Evolutionary conservation across 2,113 vertebrate genomes (phyloP).

Genomic region (Mesembrinibis cayennensis): DNA sequence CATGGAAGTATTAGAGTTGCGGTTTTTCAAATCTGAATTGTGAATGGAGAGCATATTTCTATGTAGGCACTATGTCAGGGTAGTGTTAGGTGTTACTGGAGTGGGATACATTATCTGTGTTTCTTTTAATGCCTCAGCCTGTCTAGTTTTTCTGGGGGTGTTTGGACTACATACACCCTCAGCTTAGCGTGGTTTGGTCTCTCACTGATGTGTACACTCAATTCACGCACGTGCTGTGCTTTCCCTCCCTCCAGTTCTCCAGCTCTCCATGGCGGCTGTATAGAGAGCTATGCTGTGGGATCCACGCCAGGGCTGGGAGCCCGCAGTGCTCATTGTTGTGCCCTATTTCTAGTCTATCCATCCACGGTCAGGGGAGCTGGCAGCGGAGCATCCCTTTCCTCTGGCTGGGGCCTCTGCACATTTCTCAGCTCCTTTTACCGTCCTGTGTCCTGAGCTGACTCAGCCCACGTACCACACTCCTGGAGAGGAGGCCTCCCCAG

Average conservation of each 20-base stretch:
- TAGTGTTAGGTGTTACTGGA: rapidly evolving
- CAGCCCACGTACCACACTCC: rapidly evolving
- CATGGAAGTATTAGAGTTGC: rapidly evolving
- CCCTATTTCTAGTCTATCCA: rapidly evolving
- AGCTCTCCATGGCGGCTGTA: not conserved
- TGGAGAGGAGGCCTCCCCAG: not conserved
- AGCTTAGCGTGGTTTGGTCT: rapidly evolving
- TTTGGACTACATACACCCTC: too few species aligned
- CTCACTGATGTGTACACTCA: rapidly evolving
- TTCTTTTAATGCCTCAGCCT: not conserved
- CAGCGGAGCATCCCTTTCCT: rapidly evolving
- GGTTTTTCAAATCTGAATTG: not conserved
- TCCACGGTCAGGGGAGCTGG: rapidly evolving
- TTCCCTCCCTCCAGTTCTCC: not conserved
- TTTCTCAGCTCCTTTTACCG: not conserved
- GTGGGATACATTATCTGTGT: not conserved
- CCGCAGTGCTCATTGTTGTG: rapidly evolving
- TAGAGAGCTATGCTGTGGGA: not conserved
- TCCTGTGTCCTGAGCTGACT: not conserved
- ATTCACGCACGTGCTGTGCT: rapidly evolving
- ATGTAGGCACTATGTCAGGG: rapidly evolving
- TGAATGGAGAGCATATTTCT: rapidly evolving
- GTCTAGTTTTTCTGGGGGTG: not conserved
- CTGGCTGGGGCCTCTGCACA: rapidly evolving
- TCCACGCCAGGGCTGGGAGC: rapidly evolving